A percentile compares a stretch with the other conserved stretches of the same genome.
Evolutionary conservation across 2,113 vertebrate genomes (phyloP).

Genomic region (Ictalurus punctatus): DNA sequence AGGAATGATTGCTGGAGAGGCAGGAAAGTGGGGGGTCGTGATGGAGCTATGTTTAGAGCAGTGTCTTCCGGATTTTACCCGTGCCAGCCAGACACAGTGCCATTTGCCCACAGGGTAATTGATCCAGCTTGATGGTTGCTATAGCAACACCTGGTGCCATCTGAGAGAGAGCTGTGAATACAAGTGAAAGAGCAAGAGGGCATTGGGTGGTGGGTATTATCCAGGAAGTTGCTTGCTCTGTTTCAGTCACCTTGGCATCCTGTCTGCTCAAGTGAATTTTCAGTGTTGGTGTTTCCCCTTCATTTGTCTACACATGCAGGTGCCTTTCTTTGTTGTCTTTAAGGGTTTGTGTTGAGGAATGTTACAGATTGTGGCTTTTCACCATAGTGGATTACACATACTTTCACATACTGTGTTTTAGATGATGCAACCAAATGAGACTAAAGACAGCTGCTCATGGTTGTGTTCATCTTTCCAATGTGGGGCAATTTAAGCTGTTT

Average conservation of each 20-base stretch:
- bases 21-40: not conserved
- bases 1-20: not conserved
- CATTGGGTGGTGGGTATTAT: not conserved
- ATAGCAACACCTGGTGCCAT: slow-evolving; percentile 56
- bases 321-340: not conserved
- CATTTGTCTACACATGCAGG: not conserved
- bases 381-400: not conserved
- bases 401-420: not conserved
- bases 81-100: slow-evolving; percentile 29
- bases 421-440: not conserved
- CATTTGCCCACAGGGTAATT: slow-evolving; percentile 50
- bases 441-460: not conserved
- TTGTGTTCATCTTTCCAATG: not conserved
- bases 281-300: not conserved
- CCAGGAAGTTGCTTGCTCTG: slow-evolving; percentile 15
- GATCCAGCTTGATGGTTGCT: slow-evolving; percentile 54
- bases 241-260: slow-evolving; percentile 28
- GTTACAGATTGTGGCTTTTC: not conserved
- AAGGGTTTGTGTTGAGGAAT: not conserved
- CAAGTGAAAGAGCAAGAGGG: slow-evolving; percentile 1
- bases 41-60: slow-evolving; percentile 47
- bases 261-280: not conserved
- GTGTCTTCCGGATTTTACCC: slow-evolving; percentile 39
- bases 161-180: not conserved
- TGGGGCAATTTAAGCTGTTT: not conserved